These are phyloP conservation scores for Prenolepis imparis DNA, from an alignment of 2,888 invertebrate genomes.

Conservation along the genomic window DNA sequence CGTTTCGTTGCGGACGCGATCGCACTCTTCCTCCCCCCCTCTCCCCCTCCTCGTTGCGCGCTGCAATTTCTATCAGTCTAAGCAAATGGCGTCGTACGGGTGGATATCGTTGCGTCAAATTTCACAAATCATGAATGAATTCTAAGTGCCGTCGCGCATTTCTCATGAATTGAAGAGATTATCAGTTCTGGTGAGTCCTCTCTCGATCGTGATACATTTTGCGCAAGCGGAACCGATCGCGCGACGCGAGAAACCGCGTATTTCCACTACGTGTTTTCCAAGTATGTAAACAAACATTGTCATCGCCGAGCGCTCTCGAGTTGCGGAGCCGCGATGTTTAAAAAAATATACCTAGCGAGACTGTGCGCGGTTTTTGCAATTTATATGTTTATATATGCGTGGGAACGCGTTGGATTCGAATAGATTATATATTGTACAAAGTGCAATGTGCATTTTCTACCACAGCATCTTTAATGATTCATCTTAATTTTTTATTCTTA, in stretches of 20 bases:
- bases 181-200: slow-evolving; percentile 78
- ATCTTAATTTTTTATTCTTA: not conserved
- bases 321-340: slow-evolving; percentile 40
- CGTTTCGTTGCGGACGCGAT: slow-evolving; percentile 45
- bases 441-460: not conserved
- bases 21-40: not conserved
- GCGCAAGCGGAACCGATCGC: not conserved
- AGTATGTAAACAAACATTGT: slow-evolving; percentile 75
- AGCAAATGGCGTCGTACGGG: slow-evolving; percentile 87
- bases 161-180: slow-evolving; percentile 71
- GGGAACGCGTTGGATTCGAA: not conserved
- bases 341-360: not conserved
- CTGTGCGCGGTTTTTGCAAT: not conserved
- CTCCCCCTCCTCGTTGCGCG: slow-evolving; percentile 48
- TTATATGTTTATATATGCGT: not conserved
- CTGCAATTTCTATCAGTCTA: slow-evolving; percentile 79
- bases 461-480: slow-evolving; percentile 1
- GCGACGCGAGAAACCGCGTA: slow-evolving; percentile 33
- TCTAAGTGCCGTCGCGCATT: slow-evolving; percentile 79
- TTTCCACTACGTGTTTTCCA: slow-evolving; percentile 52
- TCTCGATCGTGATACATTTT: slow-evolving; percentile 16
- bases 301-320: slow-evolving; percentile 57
- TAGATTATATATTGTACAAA: not conserved
- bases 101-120: slow-evolving; percentile 86
- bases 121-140: slow-evolving; percentile 87